Conservation (phyloP, 64 coral and sea anemone genomes). For the Catalaphyllia jardinei region DNA sequence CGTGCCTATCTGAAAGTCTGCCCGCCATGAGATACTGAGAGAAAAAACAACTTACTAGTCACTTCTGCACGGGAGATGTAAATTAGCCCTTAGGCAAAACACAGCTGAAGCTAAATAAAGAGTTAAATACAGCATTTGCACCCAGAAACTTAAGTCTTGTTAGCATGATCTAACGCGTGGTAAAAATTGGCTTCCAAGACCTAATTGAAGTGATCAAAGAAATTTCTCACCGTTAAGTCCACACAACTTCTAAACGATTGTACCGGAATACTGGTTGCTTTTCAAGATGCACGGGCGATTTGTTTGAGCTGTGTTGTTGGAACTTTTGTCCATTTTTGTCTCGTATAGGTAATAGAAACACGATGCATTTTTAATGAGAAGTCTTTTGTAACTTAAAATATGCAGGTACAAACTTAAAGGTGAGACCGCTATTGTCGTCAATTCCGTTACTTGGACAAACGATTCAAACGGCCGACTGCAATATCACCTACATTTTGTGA, state of each 20-base stretch:
- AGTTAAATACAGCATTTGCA: not conserved
- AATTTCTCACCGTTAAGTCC: not conserved
- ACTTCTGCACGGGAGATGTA: not conserved
- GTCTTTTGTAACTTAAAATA: constrained; percentile 32
- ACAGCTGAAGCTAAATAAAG: not conserved
- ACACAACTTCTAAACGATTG: not conserved
- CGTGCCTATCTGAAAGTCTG: not conserved
- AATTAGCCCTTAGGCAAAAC: not conserved
- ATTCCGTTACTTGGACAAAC: not conserved
- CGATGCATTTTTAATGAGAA: constrained; percentile 22
- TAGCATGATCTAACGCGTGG: not conserved
- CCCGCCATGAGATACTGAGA: not conserved
- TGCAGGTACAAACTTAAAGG: constrained; percentile 10
- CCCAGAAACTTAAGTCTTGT: not conserved
- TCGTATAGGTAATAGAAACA: constrained; percentile 9
- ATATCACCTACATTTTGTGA: not conserved
- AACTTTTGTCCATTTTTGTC: constrained; percentile 13
- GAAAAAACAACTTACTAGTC: not conserved
- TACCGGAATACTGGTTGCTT: not conserved
- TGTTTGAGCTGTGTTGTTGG: not conserved
- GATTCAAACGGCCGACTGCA: not conserved
- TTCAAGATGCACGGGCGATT: too few species aligned
- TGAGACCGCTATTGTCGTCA: constrained; percentile 4
- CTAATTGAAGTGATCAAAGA: not conserved
- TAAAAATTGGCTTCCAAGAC: not conserved